Conservation (phyloP, 2,797 vertebrate species). For the Pangasius larnaudii region DNA sequence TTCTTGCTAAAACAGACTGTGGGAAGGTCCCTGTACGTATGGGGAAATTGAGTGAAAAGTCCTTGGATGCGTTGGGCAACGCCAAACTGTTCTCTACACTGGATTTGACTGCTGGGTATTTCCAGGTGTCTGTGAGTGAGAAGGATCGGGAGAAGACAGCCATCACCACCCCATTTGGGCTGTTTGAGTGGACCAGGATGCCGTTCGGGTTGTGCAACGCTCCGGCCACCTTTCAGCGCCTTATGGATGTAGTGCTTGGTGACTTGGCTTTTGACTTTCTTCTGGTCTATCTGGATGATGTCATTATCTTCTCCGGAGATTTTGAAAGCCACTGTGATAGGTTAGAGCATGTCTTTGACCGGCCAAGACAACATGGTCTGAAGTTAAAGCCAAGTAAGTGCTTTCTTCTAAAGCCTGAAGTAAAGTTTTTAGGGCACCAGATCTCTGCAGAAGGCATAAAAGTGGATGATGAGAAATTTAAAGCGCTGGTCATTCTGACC, state of each 20-base stretch:
- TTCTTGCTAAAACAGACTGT: background rate
- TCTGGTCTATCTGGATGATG: slow-evolving; percentile 27
- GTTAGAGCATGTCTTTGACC: slow-evolving; percentile 29
- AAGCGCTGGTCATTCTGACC: slow-evolving; percentile 34
- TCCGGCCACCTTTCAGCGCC: slow-evolving; percentile 20
- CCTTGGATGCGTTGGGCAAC: slow-evolving; percentile 37
- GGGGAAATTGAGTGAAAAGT: background rate
- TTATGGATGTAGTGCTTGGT: slow-evolving; percentile 41
- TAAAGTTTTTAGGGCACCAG: slow-evolving; percentile 46
- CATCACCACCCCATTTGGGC: slow-evolving; percentile 42
- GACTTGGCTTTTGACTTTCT: slow-evolving; percentile 32
- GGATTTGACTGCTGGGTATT: slow-evolving; percentile 40
- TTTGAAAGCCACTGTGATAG: slow-evolving; percentile 38
- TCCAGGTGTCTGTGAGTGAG: slow-evolving; percentile 37
- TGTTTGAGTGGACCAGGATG: slow-evolving; percentile 32
- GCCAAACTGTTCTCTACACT: slow-evolving; percentile 32
- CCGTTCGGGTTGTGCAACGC: no score
- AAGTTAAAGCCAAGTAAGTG: slow-evolving; percentile 50
- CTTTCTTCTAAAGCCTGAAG: slow-evolving; percentile 21
- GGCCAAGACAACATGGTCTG: slow-evolving; percentile 28
- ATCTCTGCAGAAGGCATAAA: slow-evolving; percentile 18
- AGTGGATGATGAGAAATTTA: slow-evolving; percentile 35
- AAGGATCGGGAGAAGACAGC: slow-evolving; percentile 37
- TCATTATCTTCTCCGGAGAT: slow-evolving; percentile 33
- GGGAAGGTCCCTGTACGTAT: background rate